A percentile compares a stretch with the other conserved stretches of the same genome.
Conservation (phyloP, 2,113 vertebrate genomes). For the Chiloscyllium plagiosum region DNA sequence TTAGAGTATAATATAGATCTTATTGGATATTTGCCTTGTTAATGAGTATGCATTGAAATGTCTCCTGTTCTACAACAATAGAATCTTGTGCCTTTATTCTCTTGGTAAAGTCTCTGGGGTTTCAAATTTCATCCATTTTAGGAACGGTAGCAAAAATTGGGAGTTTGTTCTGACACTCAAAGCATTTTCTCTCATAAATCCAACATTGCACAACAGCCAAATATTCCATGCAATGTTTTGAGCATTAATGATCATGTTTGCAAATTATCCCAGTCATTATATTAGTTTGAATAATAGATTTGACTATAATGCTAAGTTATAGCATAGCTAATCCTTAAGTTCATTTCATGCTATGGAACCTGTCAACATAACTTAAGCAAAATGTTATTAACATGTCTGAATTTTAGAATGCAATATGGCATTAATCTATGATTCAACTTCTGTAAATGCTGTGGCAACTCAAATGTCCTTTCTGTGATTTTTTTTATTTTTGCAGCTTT, state of each 20-base stretch:
- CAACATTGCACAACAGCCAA: background rate
- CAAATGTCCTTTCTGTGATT: background rate
- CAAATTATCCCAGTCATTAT: background rate
- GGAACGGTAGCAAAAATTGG: too few species aligned
- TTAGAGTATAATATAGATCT: too few species aligned
- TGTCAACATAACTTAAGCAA: background rate
- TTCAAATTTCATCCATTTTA: too few species aligned
- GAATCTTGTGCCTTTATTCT: too few species aligned
- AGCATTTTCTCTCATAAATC: background rate
- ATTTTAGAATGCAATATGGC: background rate
- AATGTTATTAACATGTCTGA: background rate
- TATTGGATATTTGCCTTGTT: too few species aligned
- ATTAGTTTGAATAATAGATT: background rate
- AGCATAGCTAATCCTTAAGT: background rate
- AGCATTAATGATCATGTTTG: background rate
- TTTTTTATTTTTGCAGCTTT: background rate
- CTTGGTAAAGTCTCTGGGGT: too few species aligned
- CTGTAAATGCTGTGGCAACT: background rate
- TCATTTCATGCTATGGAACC: background rate
- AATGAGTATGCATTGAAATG: too few species aligned
- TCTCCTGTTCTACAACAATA: too few species aligned
- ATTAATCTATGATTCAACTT: background rate
- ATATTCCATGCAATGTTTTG: background rate
- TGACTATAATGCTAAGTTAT: too few species aligned
- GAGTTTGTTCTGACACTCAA: background rate